Evolutionary conservation across 1,140 invertebrate species (phyloP), one percentile per base, ranked within the genome.

Genomic region (Fopius arisanus): DNA sequence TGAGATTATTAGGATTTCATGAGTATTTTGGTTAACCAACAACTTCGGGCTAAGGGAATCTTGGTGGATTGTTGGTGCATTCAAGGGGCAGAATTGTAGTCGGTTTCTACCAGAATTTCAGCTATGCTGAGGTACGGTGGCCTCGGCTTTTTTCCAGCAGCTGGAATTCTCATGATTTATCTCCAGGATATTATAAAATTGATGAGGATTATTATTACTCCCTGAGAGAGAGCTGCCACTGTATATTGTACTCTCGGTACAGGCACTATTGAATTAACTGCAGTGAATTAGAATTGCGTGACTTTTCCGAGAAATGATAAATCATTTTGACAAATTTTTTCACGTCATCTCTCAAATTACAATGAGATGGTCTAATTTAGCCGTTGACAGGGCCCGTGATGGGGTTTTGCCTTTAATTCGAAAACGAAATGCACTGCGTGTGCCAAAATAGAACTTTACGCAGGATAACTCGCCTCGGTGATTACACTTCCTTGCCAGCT

Each of bases 371-470:
- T 12, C 33, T 37, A 37, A 37, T 48, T 48, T 7, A 12, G 6
- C 16, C 43, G 16, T 48, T 48, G 43, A 59, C 10, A 59, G 14
- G 26, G 10, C 10, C 19, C 54, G 12, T 26, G 9, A 59, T 59
- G 54, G 19, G 54, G 54, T 51, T 19, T 51, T 16, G 4, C 43
- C 33, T 48, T 69, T 51, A 31, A 48, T 48, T n/a, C 16, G 28
- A 62, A 37, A 41, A 54, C 21, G 23, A 37, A 72, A 16, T 23
- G 33, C 14, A 33, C 65, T 43, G 28, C 16, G 74, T 73, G 70
- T 81, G 82, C 82, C 82, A 84, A 85, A 79, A 84, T 82, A 66
- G 75, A 75, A 74, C 82, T 83, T 82, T 81, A 82, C 82, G 78
- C 81, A 82, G 78, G 80, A 80, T 78, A 82, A 79, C 81, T 70